Conservation (phyloP, 2,888 invertebrate species). For the Bhutanitis thaidina region DNA sequence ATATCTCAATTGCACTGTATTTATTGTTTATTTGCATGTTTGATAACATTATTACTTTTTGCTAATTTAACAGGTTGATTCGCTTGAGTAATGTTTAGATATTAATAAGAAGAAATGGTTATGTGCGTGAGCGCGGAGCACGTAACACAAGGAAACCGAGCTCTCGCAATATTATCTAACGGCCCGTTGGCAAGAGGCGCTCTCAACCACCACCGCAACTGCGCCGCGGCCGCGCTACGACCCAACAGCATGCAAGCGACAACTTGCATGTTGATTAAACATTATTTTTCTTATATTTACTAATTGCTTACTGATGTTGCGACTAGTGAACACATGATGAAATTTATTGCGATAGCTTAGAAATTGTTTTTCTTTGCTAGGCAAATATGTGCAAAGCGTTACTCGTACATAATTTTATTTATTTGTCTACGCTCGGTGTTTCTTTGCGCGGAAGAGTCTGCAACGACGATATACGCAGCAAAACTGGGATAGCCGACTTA, state of each 20-base stretch:
- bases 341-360: no score
- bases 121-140: slow-evolving; percentile 36
- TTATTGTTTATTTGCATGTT: neutral
- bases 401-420: neutral
- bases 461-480: no score
- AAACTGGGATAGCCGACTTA: no score
- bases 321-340: neutral
- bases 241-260: neutral
- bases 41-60: slow-evolving; percentile 17
- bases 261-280: slow-evolving; percentile 7
- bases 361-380: no score
- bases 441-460: no score
- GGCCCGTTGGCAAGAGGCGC: slow-evolving; percentile 26
- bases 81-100: slow-evolving; percentile 42
- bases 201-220: neutral
- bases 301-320: neutral
- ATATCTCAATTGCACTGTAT: neutral
- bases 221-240: neutral
- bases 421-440: no score
- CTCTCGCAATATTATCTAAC: slow-evolving; percentile 60
- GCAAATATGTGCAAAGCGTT: neutral
- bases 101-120: no score
- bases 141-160: slow-evolving; percentile 62
- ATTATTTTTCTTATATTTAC: neutral
- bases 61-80: slow-evolving; percentile 30